Evolutionary conservation across 2,888 invertebrate genomes (phyloP).

Genomic region (Smittia sp.): DNA sequence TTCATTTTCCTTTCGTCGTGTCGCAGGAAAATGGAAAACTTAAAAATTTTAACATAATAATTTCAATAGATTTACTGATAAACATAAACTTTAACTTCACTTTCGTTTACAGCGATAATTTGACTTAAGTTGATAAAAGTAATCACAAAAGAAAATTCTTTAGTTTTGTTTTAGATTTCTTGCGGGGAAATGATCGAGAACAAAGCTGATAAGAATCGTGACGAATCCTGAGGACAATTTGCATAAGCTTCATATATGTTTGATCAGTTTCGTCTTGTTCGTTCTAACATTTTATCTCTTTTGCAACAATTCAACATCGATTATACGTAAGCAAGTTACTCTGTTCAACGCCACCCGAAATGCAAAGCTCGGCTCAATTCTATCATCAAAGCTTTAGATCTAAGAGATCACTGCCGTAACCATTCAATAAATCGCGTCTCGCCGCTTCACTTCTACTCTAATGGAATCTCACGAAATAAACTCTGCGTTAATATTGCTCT

Average conservation of each 20-base stretch:
- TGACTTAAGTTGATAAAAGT: neutral
- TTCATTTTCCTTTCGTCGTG: neutral
- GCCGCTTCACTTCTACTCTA: neutral
- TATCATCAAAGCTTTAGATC: neutral
- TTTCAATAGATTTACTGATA: neutral
- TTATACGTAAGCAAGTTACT: neutral
- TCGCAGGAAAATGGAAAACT: neutral
- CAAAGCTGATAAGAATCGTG: neutral
- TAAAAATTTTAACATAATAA: neutral
- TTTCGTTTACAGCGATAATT: neutral
- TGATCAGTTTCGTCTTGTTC: neutral
- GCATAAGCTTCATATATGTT: neutral
- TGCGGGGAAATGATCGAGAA: neutral
- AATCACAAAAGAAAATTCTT: slow-evolving; percentile 6
- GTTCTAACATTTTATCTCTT: neutral
- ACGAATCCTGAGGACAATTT: neutral
- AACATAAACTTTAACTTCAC: slow-evolving; percentile 8
- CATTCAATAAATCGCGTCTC: neutral
- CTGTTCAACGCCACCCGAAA: neutral
- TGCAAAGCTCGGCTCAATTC: neutral
- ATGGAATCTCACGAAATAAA: slow-evolving; percentile 10
- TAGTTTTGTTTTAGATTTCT: too few species aligned
- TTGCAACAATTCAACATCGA: neutral
- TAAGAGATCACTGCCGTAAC: too few species aligned
- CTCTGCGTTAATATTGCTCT: slow-evolving; percentile 6